Conservation (phyloP, 2,888 invertebrate genomes). For the Osmoderma eremita region DNA sequence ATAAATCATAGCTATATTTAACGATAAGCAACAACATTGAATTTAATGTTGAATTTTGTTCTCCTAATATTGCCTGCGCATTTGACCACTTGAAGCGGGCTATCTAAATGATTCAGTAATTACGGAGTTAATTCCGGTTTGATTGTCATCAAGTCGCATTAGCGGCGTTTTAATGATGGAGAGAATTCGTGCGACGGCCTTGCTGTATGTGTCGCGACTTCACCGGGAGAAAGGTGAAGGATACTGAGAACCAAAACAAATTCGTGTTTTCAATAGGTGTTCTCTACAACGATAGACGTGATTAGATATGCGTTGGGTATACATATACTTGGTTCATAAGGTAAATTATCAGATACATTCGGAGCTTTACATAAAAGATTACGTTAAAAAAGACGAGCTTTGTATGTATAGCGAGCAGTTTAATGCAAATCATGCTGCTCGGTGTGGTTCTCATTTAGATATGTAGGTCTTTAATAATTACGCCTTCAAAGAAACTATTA, state of each 20-base stretch:
- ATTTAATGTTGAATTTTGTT: constrained; percentile 6
- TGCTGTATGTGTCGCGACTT: neutral
- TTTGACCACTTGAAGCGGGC: neutral
- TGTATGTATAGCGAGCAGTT: no score
- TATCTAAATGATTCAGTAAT: constrained; percentile 21
- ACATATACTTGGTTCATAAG: neutral
- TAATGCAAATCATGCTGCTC: no score
- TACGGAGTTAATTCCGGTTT: constrained; percentile 12
- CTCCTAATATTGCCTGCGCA: neutral
- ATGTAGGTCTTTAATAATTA: no score
- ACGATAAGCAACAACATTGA: neutral
- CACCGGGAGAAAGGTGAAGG: neutral
- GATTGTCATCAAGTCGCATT: neutral
- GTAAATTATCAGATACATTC: no score
- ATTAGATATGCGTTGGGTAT: constrained; percentile 2
- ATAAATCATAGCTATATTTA: constrained; percentile 4
- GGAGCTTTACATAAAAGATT: no score
- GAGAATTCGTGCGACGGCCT: neutral
- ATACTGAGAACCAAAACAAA: neutral
- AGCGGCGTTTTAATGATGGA: constrained; percentile 9
- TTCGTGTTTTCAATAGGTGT: neutral
- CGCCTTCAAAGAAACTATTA: no score
- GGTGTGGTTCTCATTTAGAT: no score
- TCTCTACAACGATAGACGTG: neutral
- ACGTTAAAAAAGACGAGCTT: no score